phyloP scores from a whole-genome alignment of 1,140 invertebrate genomes.

The Portunus trituberculatus region DNA sequence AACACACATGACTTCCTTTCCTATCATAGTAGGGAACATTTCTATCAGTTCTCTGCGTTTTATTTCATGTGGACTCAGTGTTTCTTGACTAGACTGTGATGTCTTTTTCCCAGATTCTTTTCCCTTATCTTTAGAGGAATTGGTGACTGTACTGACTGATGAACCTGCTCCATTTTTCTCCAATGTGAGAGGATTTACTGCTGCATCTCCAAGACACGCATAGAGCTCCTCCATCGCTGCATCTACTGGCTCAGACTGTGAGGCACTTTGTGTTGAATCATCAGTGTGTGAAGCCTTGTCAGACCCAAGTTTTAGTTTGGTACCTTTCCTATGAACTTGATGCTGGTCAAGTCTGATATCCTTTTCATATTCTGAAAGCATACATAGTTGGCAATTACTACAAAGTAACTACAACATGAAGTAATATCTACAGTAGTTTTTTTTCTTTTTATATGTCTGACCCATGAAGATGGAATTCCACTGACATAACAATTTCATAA shows the following conservation, averaged over 20 bases:
- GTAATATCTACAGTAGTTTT: no score
- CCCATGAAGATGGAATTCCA: no score
- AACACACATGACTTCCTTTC: conserved; percentile 4
- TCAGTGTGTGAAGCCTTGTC: background rate
- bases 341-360: conserved; percentile 61
- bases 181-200: conserved; percentile 23
- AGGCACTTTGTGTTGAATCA: background rate
- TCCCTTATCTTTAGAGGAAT: background rate
- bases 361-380: conserved; percentile 69
- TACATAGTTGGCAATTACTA: background rate
- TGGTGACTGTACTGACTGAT: background rate
- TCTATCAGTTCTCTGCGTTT: conserved; percentile 41
- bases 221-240: conserved; percentile 59
- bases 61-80: conserved; percentile 45
- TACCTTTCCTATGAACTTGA: conserved; percentile 51
- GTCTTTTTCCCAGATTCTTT: background rate
- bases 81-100: background rate
- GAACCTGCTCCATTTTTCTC: background rate
- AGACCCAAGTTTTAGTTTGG: conserved; percentile 46
- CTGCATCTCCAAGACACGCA: conserved; percentile 42
- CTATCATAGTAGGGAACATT: conserved; percentile 46
- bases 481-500: no score
- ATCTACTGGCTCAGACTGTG: background rate
- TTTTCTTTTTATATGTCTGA: no score
- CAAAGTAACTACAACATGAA: no score